Conservation (phyloP, 2,113 vertebrate species). For the Mystacornis crossleyi region DNA sequence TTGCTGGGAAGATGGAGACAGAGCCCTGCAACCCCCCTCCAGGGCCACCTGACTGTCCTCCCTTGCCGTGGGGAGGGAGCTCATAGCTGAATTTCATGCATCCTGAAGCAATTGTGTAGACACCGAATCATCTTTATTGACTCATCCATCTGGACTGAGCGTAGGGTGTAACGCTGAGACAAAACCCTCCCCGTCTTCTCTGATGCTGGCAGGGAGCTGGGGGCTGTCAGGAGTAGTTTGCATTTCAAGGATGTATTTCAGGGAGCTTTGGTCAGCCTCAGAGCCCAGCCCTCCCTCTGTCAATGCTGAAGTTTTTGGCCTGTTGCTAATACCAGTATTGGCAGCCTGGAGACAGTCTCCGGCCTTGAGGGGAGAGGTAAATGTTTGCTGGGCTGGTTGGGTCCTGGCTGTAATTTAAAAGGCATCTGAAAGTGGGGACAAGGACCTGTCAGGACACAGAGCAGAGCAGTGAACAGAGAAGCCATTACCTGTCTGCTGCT, state of each 20-base stretch:
- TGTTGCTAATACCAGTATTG: background rate
- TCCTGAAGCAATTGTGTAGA: constrained; percentile 19
- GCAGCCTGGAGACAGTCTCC: background rate
- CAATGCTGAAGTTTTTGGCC: background rate
- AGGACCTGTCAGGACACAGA: background rate
- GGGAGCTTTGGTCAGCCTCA: background rate
- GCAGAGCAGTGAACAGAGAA: background rate
- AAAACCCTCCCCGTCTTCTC: background rate
- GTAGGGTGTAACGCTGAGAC: background rate
- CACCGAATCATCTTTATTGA: background rate
- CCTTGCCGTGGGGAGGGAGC: background rate
- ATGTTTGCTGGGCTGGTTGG: background rate
- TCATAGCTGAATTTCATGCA: constrained; percentile 37
- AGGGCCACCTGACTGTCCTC: background rate
- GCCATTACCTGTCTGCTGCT: background rate
- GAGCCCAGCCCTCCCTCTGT: background rate
- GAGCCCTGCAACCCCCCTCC: background rate
- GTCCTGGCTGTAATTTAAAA: background rate
- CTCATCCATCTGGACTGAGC: constrained; percentile 9
- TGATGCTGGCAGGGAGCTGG: background rate
- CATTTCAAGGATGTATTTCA: background rate
- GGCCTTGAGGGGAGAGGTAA: background rate
- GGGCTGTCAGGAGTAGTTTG: background rate
- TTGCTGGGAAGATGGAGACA: background rate
- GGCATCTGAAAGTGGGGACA: background rate